Percentiles rank a stretch among this genome's conserved stretches.
These are phyloP conservation scores for Platalea minor DNA, from an alignment of 2,797 vertebrate species.

Conservation along the genomic window DNA sequence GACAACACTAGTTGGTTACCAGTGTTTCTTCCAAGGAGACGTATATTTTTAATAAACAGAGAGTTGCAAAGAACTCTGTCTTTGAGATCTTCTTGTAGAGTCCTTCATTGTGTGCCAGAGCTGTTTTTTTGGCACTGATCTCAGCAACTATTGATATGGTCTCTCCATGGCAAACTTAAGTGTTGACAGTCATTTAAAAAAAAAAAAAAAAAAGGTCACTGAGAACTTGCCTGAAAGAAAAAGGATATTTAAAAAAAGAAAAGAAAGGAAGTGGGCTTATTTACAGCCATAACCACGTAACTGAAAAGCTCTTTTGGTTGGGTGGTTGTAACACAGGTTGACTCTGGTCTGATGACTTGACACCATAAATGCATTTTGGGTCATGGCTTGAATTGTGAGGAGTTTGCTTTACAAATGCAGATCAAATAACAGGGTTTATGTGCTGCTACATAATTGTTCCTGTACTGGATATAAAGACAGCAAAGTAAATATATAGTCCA, in stretches of 20 bases:
- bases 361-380: not conserved
- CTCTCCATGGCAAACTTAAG: not conserved
- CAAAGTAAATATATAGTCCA: not conserved
- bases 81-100: constrained; percentile 65
- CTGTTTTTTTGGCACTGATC: not conserved
- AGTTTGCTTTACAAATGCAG: not conserved
- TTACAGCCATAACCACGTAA: not conserved
- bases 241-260: not conserved
- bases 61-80: constrained; percentile 78
- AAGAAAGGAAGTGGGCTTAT: not conserved
- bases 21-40: constrained; percentile 83
- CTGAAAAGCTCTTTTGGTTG: not conserved
- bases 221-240: not conserved
- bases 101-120: not conserved
- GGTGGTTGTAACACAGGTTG: not conserved
- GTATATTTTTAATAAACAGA: constrained; percentile 85
- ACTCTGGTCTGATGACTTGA: not conserved
- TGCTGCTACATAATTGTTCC: not conserved
- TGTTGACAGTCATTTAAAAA: not conserved
- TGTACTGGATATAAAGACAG: not conserved
- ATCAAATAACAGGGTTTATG: not conserved
- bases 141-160: not conserved
- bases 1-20: constrained; percentile 71
- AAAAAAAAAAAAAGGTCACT: not conserved
- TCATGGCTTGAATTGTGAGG: not conserved